These are phyloP conservation scores for Quadroppia sp. DNA, from an alignment of 2,888 invertebrate species.

Conservation along the genomic window DNA sequence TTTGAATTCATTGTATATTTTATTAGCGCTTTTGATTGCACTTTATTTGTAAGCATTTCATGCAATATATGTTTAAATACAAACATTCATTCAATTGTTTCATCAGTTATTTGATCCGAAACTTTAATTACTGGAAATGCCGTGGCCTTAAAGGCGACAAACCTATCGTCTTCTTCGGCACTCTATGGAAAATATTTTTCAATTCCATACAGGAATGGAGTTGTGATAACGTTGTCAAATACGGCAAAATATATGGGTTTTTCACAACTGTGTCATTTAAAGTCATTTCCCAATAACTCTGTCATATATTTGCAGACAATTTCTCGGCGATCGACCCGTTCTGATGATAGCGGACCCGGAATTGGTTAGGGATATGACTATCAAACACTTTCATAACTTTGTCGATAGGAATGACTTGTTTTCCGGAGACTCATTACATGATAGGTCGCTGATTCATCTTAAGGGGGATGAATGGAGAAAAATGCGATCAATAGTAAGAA, in stretches of 20 bases:
- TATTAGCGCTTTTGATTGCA: no score
- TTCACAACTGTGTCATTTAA: not conserved
- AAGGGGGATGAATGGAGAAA: not conserved
- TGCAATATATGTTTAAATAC: no score
- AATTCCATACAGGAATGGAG: not conserved
- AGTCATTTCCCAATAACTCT: not conserved
- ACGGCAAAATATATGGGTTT: conserved; percentile 23
- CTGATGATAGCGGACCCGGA: conserved; percentile 40
- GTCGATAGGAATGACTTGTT: conserved; percentile 22
- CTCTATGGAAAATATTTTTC: not conserved
- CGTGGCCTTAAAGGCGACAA: not conserved
- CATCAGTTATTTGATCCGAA: conserved; percentile 23
- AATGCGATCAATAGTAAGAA: not conserved
- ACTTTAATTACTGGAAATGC: conserved; percentile 26
- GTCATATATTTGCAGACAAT: not conserved
- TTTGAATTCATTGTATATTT: no score
- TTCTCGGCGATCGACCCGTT: not conserved
- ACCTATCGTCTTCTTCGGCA: conserved; percentile 15
- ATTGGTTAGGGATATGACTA: conserved; percentile 38
- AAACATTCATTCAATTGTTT: no score
- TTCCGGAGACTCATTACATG: not conserved
- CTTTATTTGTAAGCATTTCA: no score
- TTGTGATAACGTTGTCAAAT: no score
- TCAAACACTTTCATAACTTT: conserved; percentile 45
- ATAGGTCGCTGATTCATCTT: not conserved